Conservation (phyloP, 2,113 vertebrate species). For the Zootoca vivipara region DNA sequence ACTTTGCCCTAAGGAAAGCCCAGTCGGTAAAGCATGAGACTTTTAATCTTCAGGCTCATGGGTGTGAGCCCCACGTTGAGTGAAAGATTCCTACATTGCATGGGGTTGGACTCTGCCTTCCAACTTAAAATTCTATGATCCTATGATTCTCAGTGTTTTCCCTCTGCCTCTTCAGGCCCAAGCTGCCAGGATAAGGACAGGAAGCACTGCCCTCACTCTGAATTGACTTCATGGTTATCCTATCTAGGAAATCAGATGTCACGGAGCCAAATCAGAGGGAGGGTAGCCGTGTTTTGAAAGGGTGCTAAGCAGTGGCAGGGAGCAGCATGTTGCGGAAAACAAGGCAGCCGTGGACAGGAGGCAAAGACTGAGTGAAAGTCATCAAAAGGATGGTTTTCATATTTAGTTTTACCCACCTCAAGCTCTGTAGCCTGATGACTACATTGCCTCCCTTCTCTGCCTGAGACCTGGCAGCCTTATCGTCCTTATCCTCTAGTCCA, state of each 20-base stretch:
- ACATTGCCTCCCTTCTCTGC: too few relatives aligned
- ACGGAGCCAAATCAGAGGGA: not conserved
- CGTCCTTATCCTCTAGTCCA: too few relatives aligned
- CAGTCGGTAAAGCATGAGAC: too few relatives aligned
- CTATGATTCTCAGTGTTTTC: not conserved
- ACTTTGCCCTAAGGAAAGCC: too few relatives aligned
- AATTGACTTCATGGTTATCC: not conserved
- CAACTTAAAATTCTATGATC: too few relatives aligned
- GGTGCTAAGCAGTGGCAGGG: not conserved
- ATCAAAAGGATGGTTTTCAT: not conserved
- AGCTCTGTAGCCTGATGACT: not conserved
- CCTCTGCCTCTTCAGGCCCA: not conserved
- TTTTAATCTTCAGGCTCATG: too few relatives aligned
- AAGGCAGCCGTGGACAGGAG: not conserved
- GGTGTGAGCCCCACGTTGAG: too few relatives aligned
- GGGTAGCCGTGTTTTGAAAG: not conserved
- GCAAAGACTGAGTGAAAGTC: not conserved
- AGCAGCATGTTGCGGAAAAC: not conserved
- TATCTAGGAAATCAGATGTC: not conserved
- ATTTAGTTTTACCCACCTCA: not conserved
- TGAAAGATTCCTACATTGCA: too few relatives aligned
- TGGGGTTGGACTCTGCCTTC: too few relatives aligned
- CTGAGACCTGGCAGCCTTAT: too few relatives aligned
- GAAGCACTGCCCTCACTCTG: not conserved
- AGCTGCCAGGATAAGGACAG: not conserved